A percentile compares a stretch with the other conserved stretches of the same genome.
phyloP scores from a whole-genome alignment of 1,140 invertebrate genomes.

The Grapholita molesta region DNA sequence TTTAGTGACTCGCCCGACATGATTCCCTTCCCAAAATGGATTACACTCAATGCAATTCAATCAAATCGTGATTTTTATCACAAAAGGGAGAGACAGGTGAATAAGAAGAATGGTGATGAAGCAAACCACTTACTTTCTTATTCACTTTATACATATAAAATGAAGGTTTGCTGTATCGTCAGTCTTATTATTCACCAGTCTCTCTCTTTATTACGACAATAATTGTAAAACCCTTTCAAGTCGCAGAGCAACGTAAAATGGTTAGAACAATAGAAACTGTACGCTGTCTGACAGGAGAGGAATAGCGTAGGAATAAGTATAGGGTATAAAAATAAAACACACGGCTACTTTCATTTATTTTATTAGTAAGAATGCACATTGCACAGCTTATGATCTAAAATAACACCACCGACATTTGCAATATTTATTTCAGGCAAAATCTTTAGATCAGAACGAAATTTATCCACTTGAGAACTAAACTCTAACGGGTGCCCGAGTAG shows the following conservation, averaged over 20 bases:
- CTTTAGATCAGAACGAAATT: not conserved
- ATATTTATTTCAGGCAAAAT: slow-evolving; percentile 16
- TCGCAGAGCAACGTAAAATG: not conserved
- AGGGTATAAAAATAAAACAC: not conserved
- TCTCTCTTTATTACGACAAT: not conserved
- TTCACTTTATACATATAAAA: too few species aligned
- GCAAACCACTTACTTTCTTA: too few species aligned
- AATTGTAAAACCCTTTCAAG: not conserved
- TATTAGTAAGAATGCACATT: slow-evolving; percentile 5
- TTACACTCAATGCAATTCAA: too few species aligned
- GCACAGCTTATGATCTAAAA: not conserved
- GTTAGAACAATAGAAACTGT: too few species aligned
- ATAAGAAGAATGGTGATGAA: too few species aligned
- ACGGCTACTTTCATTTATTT: not conserved
- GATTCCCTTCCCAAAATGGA: too few species aligned
- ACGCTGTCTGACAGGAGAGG: too few species aligned
- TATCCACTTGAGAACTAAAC: not conserved
- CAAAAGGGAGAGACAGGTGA: too few species aligned
- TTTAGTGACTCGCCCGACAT: too few species aligned
- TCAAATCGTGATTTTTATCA: too few species aligned
- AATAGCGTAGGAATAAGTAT: not conserved
- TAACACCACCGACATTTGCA: slow-evolving; percentile 11
- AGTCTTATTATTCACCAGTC: not conserved
- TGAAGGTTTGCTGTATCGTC: too few species aligned
- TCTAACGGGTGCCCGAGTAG: slow-evolving; percentile 1